Evolutionary conservation across 2,888 invertebrate genomes (phyloP), one percentile per base, ranked within the genome.

Genomic region (Omphaloscelis lunosa): DNA sequence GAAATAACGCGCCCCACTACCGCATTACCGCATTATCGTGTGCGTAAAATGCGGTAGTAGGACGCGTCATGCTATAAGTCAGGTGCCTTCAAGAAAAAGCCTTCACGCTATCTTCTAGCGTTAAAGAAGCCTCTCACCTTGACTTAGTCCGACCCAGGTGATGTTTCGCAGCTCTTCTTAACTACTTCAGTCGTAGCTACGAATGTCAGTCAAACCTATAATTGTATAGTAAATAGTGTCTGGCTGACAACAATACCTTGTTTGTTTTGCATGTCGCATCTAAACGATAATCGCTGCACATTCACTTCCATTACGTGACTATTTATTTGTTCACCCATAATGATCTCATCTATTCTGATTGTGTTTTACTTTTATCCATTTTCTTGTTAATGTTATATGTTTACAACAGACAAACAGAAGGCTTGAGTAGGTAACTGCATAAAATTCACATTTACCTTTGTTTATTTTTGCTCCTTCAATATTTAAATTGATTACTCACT

Each of bases 261-360:
- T 75, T 83, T 83, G 69, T 71, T 58, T 73, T 79, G 78, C 76
- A 77, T 77, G 82, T 85, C 80, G 70, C 87, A 86, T 83, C 70
- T 86, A 73, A 72, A 75, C 80, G 80, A 81, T 87, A 89, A 87
- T 84, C 76, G 68, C 72, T 68, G 61, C 79, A 82, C 83, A 87
- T 82, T 86, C 77, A 75, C 86, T 87, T 72, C 71, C 73, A 83
- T 84, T 82, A 86, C 83, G 82, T 84, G 87, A 80, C 82, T 75
- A 84, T 68, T 63, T 79, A 72, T 83, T 78, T 79, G 73, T 77
- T 75, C 77, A 67, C 62, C 53, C 23, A 45, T 71, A 68, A 77
- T 79, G 82, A 79, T 86, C 77, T 78, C 84, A 86, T 78, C 59
- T 39, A 23, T 75, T 75, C 65, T 69, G 69, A 78, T 77, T 70